phyloP scores from a whole-genome alignment of 2,888 invertebrate species.

The Caenorhabditis japonica region DNA sequence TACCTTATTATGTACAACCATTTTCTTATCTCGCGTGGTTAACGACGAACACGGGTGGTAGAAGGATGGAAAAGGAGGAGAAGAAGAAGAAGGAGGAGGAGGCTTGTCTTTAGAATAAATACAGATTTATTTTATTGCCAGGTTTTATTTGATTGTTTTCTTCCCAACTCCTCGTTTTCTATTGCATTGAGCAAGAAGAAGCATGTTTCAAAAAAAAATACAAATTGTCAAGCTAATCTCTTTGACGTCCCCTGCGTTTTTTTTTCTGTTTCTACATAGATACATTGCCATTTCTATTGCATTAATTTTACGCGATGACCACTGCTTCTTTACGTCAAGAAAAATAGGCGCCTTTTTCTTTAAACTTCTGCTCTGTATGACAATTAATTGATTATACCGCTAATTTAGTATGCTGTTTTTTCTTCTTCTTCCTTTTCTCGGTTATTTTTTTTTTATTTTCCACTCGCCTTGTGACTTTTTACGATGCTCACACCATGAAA shows the following conservation, averaged over 20 bases:
- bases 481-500: too few relatives aligned
- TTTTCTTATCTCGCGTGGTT: constrained; percentile 32
- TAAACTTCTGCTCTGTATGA: neutral
- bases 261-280: too few relatives aligned
- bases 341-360: too few relatives aligned
- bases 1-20: constrained; percentile 49
- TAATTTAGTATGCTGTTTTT: constrained; percentile 33
- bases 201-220: constrained; percentile 21
- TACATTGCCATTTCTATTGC: neutral
- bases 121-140: constrained; percentile 34
- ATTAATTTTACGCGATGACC: constrained; percentile 14
- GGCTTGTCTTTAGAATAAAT: too few relatives aligned
- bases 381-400: too few relatives aligned
- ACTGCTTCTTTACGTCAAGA: too few relatives aligned
- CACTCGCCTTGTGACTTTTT: too few relatives aligned
- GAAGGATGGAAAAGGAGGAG: too few relatives aligned
- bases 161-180: constrained; percentile 12
- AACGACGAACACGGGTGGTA: constrained; percentile 23
- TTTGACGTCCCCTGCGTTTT: constrained; percentile 17
- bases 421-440: constrained; percentile 7
- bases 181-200: constrained; percentile 12
- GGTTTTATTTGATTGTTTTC: constrained; percentile 6
- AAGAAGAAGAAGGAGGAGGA: too few relatives aligned
- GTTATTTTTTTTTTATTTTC: too few relatives aligned
- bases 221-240: constrained; percentile 45